Percentiles rank a stretch among this genome's conserved stretches.
These are phyloP conservation scores for Picathartes gymnocephalus DNA, from an alignment of 2,113 vertebrate genomes.

Conservation along the genomic window DNA sequence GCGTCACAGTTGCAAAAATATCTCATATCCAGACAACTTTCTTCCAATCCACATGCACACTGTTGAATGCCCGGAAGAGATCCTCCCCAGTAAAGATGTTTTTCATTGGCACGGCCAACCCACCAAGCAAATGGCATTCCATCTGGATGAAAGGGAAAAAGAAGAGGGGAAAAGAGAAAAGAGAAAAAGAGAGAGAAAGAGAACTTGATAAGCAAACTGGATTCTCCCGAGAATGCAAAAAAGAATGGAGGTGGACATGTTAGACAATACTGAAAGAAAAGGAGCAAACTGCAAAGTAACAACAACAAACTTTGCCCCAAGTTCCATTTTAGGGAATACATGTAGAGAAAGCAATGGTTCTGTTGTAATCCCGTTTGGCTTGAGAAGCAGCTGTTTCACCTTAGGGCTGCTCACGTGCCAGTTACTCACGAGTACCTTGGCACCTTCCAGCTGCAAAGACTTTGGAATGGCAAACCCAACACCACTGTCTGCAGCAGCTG, in stretches of 20 bases:
- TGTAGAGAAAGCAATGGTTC: neutral
- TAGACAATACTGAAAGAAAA: neutral
- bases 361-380: neutral
- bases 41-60: slow-evolving; percentile 92
- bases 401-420: fast-evolving
- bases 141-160: slow-evolving; percentile 75
- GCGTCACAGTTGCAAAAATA: slow-evolving; percentile 98
- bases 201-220: slow-evolving; percentile 8
- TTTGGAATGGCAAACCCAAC: fast-evolving
- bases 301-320: neutral
- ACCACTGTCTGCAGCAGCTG: neutral
- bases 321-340: neutral
- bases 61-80: slow-evolving; percentile 89
- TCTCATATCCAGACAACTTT: slow-evolving; percentile 91
- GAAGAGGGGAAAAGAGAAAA: neutral
- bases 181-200: slow-evolving; percentile 12
- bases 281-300: neutral
- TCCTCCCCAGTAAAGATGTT: slow-evolving; percentile 92
- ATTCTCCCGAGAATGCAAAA: neutral
- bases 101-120: slow-evolving; percentile 87
- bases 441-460: neutral
- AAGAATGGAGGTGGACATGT: neutral
- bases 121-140: slow-evolving; percentile 93
- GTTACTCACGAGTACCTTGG: neutral
- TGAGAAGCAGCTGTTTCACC: neutral